Conservation (phyloP, 2,888 invertebrate genomes). For the Drosophila engyochracea region DNA sequence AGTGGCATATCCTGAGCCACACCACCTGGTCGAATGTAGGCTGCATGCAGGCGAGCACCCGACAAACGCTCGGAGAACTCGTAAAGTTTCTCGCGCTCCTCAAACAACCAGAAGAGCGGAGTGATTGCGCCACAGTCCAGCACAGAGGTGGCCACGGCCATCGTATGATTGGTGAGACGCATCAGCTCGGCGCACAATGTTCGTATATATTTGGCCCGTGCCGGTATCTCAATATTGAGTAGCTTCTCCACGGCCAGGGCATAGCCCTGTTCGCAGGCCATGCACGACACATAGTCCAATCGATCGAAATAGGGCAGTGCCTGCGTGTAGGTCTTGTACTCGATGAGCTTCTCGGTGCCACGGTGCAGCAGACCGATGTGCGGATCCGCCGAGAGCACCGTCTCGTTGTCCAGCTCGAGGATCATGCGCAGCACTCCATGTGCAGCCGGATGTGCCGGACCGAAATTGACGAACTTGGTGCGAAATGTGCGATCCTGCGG, state of each 20-base stretch:
- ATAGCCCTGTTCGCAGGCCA: conserved; percentile 93
- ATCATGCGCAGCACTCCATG: conserved; percentile 95
- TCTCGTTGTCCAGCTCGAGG: conserved; percentile 93
- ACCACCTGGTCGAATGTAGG: conserved; percentile 93
- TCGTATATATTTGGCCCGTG: conserved; percentile 92
- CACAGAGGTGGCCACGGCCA: conserved; percentile 90
- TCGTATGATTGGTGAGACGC: conserved; percentile 92
- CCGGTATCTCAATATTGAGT: conserved; percentile 91
- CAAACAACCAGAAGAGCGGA: conserved; percentile 96
- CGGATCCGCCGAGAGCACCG: conserved; percentile 91
- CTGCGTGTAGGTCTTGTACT: conserved; percentile 94
- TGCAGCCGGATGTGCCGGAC: conserved; percentile 96
- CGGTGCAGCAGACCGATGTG: conserved; percentile 95
- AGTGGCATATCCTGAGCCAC: conserved; percentile 90
- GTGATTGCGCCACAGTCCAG: conserved; percentile 95
- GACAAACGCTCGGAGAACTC: conserved; percentile 94
- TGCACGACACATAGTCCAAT: conserved; percentile 94
- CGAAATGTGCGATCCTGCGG: conserved; percentile 88
- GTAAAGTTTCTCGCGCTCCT: conserved; percentile 94
- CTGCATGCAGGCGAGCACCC: conserved; percentile 94
- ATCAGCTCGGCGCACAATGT: conserved; percentile 91
- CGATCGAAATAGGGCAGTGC: conserved; percentile 95
- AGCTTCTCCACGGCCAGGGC: conserved; percentile 93
- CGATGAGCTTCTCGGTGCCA: conserved; percentile 95
- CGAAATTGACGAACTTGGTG: conserved; percentile 92